Conservation (phyloP, 2,888 invertebrate genomes). For the Leptinotarsa tumamoca region DNA sequence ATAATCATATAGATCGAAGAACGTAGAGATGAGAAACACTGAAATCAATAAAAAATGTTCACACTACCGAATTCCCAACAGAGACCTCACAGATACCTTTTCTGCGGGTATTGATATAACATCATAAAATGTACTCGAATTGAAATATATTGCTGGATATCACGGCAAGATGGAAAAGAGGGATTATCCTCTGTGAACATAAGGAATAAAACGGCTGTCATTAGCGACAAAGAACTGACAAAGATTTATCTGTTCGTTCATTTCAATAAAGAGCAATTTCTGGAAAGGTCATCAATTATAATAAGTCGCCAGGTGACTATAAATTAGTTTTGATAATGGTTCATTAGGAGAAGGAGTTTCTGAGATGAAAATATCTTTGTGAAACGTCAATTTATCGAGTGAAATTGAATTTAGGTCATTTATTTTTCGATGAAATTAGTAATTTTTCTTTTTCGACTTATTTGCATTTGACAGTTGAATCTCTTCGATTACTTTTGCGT, state of each 20-base stretch:
- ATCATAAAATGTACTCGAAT: not conserved
- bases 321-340: slow-evolving; percentile 50
- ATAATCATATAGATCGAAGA: too few relatives aligned
- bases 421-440: not conserved
- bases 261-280: slow-evolving; percentile 37
- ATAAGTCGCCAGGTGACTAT: slow-evolving; percentile 40
- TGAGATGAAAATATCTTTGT: slow-evolving; percentile 51
- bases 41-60: too few relatives aligned
- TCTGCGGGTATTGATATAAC: not conserved
- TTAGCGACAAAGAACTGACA: not conserved
- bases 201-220: not conserved
- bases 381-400: slow-evolving; percentile 46
- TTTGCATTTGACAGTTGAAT: not conserved
- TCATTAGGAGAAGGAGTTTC: slow-evolving; percentile 51
- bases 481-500: not conserved
- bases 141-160: not conserved
- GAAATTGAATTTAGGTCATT: not conserved
- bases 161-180: not conserved
- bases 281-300: slow-evolving; percentile 41
- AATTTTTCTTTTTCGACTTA: not conserved
- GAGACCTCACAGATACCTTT: not conserved
- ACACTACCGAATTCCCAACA: too few relatives aligned
- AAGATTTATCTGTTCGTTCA: slow-evolving; percentile 4
- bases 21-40: too few relatives aligned
- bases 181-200: not conserved